Percentiles rank a stretch among this genome's conserved stretches.
Conservation (phyloP, 2,113 vertebrate genomes). For the Pyrgilauda ruficollis region DNA sequence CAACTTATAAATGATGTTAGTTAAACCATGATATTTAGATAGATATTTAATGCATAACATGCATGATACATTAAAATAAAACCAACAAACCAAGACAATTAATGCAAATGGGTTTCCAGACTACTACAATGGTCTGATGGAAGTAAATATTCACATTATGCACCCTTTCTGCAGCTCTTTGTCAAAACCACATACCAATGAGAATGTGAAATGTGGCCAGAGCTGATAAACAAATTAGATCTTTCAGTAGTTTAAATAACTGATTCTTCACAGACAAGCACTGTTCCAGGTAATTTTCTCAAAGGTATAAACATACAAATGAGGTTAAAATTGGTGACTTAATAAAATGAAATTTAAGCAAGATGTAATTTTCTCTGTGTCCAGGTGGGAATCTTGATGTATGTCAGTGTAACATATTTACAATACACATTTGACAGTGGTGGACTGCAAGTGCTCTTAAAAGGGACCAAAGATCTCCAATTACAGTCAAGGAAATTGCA, state of each 20-base stretch:
- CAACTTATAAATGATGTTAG: not conserved
- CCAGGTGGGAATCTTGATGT: not conserved
- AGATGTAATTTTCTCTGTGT: not conserved
- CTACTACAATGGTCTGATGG: not conserved
- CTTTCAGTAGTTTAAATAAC: not conserved
- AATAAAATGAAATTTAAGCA: not conserved
- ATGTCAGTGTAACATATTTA: not conserved
- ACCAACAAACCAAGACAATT: not conserved
- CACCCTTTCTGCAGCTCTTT: not conserved
- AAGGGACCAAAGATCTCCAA: not conserved
- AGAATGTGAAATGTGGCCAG: not conserved
- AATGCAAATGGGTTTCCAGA: not conserved
- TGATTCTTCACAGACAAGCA: not conserved
- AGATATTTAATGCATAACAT: slow-evolving; percentile 2
- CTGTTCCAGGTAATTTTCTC: not conserved
- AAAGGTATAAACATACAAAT: not conserved
- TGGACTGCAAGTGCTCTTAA: not conserved
- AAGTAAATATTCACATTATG: not conserved
- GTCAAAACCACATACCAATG: not conserved
- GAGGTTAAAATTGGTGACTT: not conserved
- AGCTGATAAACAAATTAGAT: not conserved
- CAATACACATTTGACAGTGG: not conserved
- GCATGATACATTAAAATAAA: not conserved
- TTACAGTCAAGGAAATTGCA: not conserved
- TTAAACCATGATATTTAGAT: not conserved